Evolutionary conservation across 2,888 invertebrate genomes (phyloP), one percentile per base, ranked within the genome.

Genomic region (Cancer borealis): DNA sequence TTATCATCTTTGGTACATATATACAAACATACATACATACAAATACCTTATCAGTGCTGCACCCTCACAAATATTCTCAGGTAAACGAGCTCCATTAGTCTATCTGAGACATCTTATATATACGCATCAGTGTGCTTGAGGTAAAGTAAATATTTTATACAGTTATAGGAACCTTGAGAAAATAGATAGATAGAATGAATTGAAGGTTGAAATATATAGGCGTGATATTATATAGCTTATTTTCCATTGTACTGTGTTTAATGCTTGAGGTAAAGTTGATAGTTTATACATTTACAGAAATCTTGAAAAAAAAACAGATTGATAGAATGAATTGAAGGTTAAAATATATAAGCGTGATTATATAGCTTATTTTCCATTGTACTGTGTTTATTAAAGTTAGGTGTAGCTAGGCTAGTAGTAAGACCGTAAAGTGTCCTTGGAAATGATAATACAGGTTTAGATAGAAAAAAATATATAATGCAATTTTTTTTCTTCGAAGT

Each of bases 51-150:
- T 84, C 84, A 73, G 84, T 84, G 84, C 39, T 39, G 84, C 4
- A 14, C 39, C 84, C 3, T 30, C 39, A 84, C 39, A 84, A 39
- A 30, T 39, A 30, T 39, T 84, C 66, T 66, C 30, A 39, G 14
- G 39, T 84, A 5, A 10, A 39, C 39, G 30, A 84, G 39, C 39
- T 84, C 30, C 84, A 17, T 14, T 4, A 12, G 30, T 30, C 39
- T 10, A 39, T 14, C 26, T 10, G 8, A 39, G 84, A 84, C 84
- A 39, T 12, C n/a, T 10, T 79, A 26, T 39, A 39, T 21, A 14
- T 66, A 66, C 66, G 66, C 84, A 84, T 30, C 84, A 84, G 39
- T 39, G 39, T 73, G 73, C 60, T 73, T n/a, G 84, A 84, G 84
- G 84, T 84, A 84, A 84, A 84, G 3, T 84, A 14, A 30, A 14